These are phyloP conservation scores for Drosophila yakuba DNA, from an alignment of 1,140 invertebrate species.

Conservation along the genomic window DNA sequence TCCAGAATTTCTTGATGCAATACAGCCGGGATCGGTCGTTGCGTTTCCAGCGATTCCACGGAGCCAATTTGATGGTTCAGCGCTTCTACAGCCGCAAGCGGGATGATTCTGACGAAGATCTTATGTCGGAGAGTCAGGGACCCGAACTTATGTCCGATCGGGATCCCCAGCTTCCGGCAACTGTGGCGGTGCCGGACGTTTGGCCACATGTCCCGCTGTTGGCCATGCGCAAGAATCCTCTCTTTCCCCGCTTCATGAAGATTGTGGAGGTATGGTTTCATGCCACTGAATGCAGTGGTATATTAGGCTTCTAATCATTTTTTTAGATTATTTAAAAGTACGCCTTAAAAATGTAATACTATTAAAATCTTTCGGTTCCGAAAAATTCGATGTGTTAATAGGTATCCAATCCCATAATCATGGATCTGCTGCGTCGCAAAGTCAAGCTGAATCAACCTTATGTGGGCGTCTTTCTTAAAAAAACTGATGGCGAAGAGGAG, in stretches of 20 bases:
- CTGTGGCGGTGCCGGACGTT: constrained; percentile 97
- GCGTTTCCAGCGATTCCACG: constrained; percentile 33
- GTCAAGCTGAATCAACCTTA: constrained; percentile 98
- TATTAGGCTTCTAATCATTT: too few relatives aligned
- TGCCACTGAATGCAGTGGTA: too few relatives aligned
- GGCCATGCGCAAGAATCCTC: constrained; percentile 96
- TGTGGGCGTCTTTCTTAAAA: constrained; percentile 98
- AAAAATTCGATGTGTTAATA: constrained; percentile 69
- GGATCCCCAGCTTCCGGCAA: constrained; percentile 89
- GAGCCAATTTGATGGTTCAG: constrained; percentile 41
- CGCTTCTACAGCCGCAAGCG: constrained; percentile 58
- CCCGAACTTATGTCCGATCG: constrained; percentile 49
- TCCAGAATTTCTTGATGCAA: constrained; percentile 44
- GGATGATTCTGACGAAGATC: constrained; percentile 52
- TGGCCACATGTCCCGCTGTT: constrained; percentile 98
- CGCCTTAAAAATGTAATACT: neutral
- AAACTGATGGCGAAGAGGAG: constrained; percentile 95
- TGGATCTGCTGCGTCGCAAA: constrained; percentile 96
- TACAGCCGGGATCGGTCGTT: constrained; percentile 26
- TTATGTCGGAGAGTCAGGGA: constrained; percentile 23
- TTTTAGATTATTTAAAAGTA: too few relatives aligned
- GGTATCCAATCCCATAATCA: constrained; percentile 94
- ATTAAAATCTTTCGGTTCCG: neutral
- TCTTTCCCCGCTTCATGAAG: constrained; percentile 99
- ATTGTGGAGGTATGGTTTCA: constrained; percentile 92